Conservation (phyloP, 2,888 invertebrate species). For the Plagiodera versicolora region DNA sequence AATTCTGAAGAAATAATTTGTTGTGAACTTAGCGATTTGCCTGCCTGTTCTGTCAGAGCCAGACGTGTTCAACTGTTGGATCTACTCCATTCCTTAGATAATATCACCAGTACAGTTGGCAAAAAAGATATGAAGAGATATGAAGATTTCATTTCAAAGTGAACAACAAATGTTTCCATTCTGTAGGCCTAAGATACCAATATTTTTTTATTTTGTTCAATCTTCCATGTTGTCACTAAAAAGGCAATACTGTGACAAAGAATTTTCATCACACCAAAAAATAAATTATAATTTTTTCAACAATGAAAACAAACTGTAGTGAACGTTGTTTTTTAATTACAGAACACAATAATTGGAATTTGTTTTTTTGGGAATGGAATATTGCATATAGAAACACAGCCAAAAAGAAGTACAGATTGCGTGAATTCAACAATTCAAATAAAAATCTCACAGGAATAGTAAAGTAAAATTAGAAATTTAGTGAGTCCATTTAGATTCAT, state of each 20-base stretch:
- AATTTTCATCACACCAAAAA: too few relatives aligned
- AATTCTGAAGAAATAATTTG: slow-evolving; percentile 27
- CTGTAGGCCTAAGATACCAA: too few relatives aligned
- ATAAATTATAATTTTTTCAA: too few relatives aligned
- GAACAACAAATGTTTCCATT: too few relatives aligned
- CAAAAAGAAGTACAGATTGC: slow-evolving; percentile 17
- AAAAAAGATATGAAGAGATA: slow-evolving; percentile 41
- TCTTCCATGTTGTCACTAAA: too few relatives aligned
- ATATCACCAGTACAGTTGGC: slow-evolving; percentile 42
- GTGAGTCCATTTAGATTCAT: too few relatives aligned
- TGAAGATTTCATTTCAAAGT: slow-evolving; percentile 24
- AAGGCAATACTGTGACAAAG: too few relatives aligned
- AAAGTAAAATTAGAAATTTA: too few relatives aligned
- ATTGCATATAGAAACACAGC: slow-evolving; percentile 27
- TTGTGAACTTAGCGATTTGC: slow-evolving; percentile 40
- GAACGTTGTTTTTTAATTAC: too few relatives aligned
- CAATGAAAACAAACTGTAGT: neutral
- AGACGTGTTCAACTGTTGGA: slow-evolving; percentile 43
- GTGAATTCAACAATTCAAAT: neutral
- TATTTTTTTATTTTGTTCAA: too few relatives aligned
- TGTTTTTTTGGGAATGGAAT: slow-evolving; percentile 22
- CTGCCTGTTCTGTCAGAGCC: slow-evolving; percentile 42
- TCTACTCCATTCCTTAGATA: slow-evolving; percentile 43
- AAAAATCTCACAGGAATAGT: neutral
- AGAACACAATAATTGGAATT: slow-evolving; percentile 9